These are phyloP conservation scores for Orbicella faveolata DNA, from an alignment of 64 coral and sea anemone species.

Conservation along the genomic window DNA sequence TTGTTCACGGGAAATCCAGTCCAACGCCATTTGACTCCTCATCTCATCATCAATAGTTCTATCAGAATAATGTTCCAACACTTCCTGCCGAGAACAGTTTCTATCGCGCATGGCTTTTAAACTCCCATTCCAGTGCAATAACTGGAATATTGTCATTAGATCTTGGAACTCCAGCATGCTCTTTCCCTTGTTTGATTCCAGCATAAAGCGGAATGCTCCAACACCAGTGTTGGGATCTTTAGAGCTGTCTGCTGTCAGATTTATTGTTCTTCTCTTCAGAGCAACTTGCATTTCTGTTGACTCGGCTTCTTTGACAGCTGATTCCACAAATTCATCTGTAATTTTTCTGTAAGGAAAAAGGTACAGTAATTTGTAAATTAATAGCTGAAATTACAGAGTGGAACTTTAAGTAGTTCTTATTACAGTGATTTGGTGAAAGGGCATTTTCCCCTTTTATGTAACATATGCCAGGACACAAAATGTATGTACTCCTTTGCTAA, in stretches of 20 bases:
- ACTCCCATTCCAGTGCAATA: constrained; percentile 94
- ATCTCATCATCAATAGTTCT: constrained; percentile 93
- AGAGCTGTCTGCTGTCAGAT: constrained; percentile 45
- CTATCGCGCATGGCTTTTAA: constrained; percentile 93
- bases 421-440: no score
- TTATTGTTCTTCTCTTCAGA: constrained; percentile 65
- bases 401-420: no score
- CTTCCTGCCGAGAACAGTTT: constrained; percentile 90
- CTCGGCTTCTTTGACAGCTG: constrained; percentile 87
- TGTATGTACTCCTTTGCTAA: no score
- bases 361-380: background rate
- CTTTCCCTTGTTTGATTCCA: constrained; percentile 86
- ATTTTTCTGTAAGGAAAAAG: constrained; percentile 72
- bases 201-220: constrained; percentile 91
- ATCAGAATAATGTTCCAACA: constrained; percentile 75
- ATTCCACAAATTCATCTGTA: constrained; percentile 94
- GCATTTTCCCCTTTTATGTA: no score
- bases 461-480: no score
- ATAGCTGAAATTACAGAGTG: background rate
- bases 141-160: constrained; percentile 95
- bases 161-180: constrained; percentile 95
- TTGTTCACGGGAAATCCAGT: constrained; percentile 94
- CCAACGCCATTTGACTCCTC: constrained; percentile 95
- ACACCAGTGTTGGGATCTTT: constrained; percentile 77
- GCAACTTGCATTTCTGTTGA: constrained; percentile 62